Conservation (phyloP, 92 coral and sea anemone species). For the Zoanthus sociatus region DNA sequence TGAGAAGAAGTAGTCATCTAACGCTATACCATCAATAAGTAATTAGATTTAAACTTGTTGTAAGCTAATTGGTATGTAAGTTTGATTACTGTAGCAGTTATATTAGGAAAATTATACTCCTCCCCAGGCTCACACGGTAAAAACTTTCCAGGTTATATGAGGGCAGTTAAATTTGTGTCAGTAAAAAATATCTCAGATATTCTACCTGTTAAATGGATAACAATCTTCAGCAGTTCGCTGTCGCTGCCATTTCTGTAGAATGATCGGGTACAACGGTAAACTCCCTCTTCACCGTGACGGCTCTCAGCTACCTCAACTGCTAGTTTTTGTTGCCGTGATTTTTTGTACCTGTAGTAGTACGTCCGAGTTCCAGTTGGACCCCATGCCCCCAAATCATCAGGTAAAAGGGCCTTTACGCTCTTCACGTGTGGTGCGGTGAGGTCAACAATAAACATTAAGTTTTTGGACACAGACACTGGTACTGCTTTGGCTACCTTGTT, state of each 20-base stretch:
- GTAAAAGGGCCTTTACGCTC: constrained; percentile 53
- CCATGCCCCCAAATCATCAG: constrained; percentile 64
- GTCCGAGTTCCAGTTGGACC: constrained; percentile 62
- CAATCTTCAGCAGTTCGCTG: constrained; percentile 51
- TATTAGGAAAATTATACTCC: not conserved
- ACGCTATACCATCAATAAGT: too few relatives aligned
- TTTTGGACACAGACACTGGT: constrained; percentile 50
- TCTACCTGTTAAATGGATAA: constrained; percentile 54
- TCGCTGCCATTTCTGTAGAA: constrained; percentile 62
- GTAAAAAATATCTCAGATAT: constrained; percentile 2
- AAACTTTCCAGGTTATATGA: constrained; percentile 11
- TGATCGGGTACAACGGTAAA: constrained; percentile 40
- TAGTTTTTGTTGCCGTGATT: constrained; percentile 21
- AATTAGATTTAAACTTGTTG: not conserved
- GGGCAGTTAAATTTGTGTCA: not conserved
- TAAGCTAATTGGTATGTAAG: too few relatives aligned
- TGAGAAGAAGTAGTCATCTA: too few relatives aligned
- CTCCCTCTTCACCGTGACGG: constrained; percentile 46
- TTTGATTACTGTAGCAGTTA: too few relatives aligned
- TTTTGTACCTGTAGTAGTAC: constrained; percentile 46
- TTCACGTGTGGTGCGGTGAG: constrained; percentile 51
- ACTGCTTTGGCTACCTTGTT: constrained; percentile 48
- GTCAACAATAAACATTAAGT: constrained; percentile 51
- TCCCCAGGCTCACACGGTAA: not conserved
- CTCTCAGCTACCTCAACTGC: constrained; percentile 46